Evolutionary conservation across 2,888 invertebrate species (phyloP).

Genomic region (Trilocha varians): DNA sequence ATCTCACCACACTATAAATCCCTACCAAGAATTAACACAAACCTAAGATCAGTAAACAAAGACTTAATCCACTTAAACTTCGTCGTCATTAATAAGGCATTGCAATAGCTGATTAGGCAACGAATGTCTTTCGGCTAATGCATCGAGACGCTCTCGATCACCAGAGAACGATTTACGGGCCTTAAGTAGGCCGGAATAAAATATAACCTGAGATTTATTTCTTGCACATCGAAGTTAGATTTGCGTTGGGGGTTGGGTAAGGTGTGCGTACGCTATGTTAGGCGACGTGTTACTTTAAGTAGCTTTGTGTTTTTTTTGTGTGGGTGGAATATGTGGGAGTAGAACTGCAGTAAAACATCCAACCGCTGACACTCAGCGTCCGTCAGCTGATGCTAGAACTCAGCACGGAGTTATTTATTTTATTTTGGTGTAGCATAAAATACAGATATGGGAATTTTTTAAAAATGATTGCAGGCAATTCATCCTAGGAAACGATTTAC

Average conservation of each 20-base stretch:
- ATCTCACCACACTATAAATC: too few relatives aligned
- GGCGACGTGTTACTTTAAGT: not conserved
- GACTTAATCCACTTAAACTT: not conserved
- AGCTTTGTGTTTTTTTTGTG: too few relatives aligned
- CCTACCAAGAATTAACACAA: not conserved
- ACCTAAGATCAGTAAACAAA: too few relatives aligned
- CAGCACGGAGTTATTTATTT: too few relatives aligned
- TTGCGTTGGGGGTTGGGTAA: slow-evolving; percentile 18
- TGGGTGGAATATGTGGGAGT: too few relatives aligned
- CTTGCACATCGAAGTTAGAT: slow-evolving; percentile 19
- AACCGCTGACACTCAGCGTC: too few relatives aligned
- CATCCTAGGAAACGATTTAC: slow-evolving; percentile 27
- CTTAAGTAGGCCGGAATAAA: slow-evolving; percentile 25
- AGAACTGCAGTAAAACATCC: too few relatives aligned
- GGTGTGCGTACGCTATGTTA: not conserved
- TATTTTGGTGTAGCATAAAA: too few relatives aligned
- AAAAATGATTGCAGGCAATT: too few relatives aligned
- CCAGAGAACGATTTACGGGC: slow-evolving; percentile 25
- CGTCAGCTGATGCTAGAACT: too few relatives aligned
- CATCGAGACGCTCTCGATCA: slow-evolving; percentile 24
- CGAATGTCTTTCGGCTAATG: slow-evolving; percentile 19
- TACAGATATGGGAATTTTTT: too few relatives aligned
- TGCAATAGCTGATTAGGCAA: slow-evolving; percentile 9
- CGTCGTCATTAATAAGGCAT: not conserved
- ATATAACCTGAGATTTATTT: slow-evolving; percentile 28